These are phyloP conservation scores for Istiophorus platypterus DNA, from an alignment of 2,113 vertebrate genomes.

Conservation along the genomic window DNA sequence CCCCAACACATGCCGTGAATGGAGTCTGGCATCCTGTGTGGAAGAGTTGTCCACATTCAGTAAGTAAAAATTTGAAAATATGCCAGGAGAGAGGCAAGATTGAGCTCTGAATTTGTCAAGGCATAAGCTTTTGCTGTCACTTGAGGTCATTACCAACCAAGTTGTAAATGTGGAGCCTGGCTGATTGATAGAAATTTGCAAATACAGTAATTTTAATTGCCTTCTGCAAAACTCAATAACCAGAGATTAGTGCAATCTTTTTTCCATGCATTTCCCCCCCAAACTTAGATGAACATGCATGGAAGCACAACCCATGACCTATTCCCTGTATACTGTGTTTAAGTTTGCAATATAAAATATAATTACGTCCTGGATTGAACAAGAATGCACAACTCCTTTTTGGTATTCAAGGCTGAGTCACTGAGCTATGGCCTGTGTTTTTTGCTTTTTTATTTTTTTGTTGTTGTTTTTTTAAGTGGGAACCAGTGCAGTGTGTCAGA, in stretches of 20 bases:
- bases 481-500: conserved; percentile 68
- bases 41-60: conserved; percentile 22
- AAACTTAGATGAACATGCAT: conserved; percentile 46
- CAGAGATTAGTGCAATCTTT: conserved; percentile 47
- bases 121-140: background rate
- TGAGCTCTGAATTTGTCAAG: background rate
- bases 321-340: conserved; percentile 60
- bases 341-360: conserved; percentile 72
- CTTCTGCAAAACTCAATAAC: conserved; percentile 44
- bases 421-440: conserved; percentile 42
- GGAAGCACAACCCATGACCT: conserved; percentile 45
- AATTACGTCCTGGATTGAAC: conserved; percentile 71
- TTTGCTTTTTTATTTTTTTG: conserved; percentile 28
- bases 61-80: conserved; percentile 26
- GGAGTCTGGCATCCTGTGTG: conserved; percentile 18
- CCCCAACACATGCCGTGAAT: background rate
- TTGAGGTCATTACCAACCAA: background rate
- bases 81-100: conserved; percentile 1
- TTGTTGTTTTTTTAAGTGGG: conserved; percentile 48
- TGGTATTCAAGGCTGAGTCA: conserved; percentile 53
- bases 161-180: conserved; percentile 17
- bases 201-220: conserved; percentile 41
- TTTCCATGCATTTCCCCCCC: conserved; percentile 27
- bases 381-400: conserved; percentile 50
- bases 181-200: conserved; percentile 58